phyloP scores from a whole-genome alignment of 1,140 invertebrate genomes.

The Camponotus floridanus region DNA sequence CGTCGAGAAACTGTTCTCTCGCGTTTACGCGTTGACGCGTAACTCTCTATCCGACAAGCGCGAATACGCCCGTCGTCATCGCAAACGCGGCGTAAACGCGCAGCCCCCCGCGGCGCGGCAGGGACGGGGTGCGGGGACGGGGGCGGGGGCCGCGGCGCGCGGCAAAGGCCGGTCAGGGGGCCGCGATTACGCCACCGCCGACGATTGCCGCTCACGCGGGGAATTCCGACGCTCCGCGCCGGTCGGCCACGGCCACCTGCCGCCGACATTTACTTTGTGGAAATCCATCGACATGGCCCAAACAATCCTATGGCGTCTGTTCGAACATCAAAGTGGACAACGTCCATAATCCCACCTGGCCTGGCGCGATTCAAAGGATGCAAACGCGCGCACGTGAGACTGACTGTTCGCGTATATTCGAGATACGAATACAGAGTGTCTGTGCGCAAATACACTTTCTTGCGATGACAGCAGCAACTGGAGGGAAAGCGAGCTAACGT shows the following conservation, averaged over 20 bases:
- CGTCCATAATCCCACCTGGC: conserved; percentile 72
- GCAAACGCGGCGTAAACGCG: conserved; percentile 65
- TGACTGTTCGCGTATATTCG: conserved; percentile 24
- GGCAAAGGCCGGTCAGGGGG: conserved; percentile 59
- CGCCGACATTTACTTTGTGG: conserved; percentile 77
- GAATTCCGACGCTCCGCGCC: conserved; percentile 59
- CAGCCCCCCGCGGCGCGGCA: conserved; percentile 64
- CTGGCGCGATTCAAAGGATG: conserved; percentile 70
- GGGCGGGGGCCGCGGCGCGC: conserved; percentile 35
- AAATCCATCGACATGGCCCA: conserved; percentile 70
- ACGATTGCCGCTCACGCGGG: conserved; percentile 63
- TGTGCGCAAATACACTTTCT: conserved; percentile 22
- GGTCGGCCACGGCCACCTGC: conserved; percentile 62
- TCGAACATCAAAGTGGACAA: conserved; percentile 77
- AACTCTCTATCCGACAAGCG: conserved; percentile 31
- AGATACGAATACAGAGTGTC: conserved; percentile 13
- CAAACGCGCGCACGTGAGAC: conserved; percentile 16
- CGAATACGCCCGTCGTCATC: conserved; percentile 57
- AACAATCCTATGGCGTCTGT: conserved; percentile 71
- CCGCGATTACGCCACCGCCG: conserved; percentile 69
- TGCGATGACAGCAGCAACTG: background rate
- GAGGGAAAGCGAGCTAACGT: background rate
- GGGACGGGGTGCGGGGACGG: conserved; percentile 33
- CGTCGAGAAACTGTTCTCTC: conserved; percentile 21
- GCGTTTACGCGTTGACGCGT: conserved; percentile 8